A percentile compares a stretch with the other conserved stretches of the same genome.
Evolutionary conservation across 1,140 invertebrate species (phyloP).

Genomic region (Pseudoatta argentina): DNA sequence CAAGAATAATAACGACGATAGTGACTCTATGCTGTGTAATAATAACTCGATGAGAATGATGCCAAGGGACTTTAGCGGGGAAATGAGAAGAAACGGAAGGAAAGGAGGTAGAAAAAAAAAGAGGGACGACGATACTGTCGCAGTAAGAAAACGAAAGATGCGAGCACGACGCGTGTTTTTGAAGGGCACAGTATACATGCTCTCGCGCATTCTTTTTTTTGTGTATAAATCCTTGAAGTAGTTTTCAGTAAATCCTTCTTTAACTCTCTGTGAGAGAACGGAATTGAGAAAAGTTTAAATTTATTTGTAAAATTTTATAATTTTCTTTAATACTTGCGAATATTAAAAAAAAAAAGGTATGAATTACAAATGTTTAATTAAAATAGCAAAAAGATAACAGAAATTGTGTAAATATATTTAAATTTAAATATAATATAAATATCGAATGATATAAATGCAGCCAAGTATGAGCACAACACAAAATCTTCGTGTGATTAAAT

Average conservation of each 20-base stretch:
- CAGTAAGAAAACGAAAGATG: constrained; percentile 51
- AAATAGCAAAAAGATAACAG: background rate
- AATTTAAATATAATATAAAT: no score
- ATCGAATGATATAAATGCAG: background rate
- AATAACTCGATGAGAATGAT: constrained; percentile 78
- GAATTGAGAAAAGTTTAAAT: background rate
- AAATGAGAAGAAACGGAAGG: constrained; percentile 65
- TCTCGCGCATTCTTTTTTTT: constrained; percentile 12
- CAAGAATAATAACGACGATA: constrained; percentile 78
- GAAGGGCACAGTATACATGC: constrained; percentile 32
- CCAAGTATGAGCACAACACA: no score
- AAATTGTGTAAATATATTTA: background rate
- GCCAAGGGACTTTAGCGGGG: constrained; percentile 68
- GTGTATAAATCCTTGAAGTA: constrained; percentile 4
- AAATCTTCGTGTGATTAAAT: no score
- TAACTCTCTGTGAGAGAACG: constrained; percentile 5
- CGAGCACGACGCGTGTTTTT: constrained; percentile 28
- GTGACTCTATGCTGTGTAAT: constrained; percentile 79
- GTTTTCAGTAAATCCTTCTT: constrained; percentile 22
- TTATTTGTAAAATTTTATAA: constrained; percentile 5
- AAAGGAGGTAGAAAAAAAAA: constrained; percentile 22
- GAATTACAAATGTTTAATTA: background rate
- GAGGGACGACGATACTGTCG: constrained; percentile 38
- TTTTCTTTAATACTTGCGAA: background rate
- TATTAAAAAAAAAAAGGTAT: background rate